Evolutionary conservation across 2,797 vertebrate species (phyloP), one percentile per base, ranked within the genome.

Genomic region (Luscinia luscinia): DNA sequence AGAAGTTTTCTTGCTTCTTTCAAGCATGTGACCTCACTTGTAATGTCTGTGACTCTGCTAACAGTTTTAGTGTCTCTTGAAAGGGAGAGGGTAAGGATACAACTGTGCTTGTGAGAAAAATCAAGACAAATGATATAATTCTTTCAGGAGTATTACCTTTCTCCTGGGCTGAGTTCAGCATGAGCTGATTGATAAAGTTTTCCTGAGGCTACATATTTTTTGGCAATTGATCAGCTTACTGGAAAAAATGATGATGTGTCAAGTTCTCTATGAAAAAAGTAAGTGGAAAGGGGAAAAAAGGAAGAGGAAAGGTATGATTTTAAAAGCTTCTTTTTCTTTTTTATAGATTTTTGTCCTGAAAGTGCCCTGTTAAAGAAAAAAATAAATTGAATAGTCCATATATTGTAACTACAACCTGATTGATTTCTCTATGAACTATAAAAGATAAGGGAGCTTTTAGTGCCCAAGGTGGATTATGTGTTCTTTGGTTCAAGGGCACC

Each of bases 351-450:
- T 89, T 5, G 4, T 66, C 15, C 19, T 73, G 24, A 24, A 66
- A 49, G 10, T 46, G 22, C 16, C 21, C 11, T 62, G 24, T 24
- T 74, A 45, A 88, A 81, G 12, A 40, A 70, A 58, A 64, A 69
- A 26, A 4, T 3, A 17, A 55, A 62, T 18, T 0, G 9, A 49
- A 28, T 72, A 30, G 17, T 73, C 17, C 51, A 0, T 41, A 13
- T 68, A 41, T 46, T 68, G 14, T 76, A 70, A 63, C 16, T 49
- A 74, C 24, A 74, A 32, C 5, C 9, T 59, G 49, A 62, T 52
- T 36, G 34, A 63, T 78, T 80, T 90, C 26, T 34, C 78, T 72
- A 23, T 72, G 27, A 84, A 57, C 30, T 58, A 15, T 17, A 45
- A 26, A 68, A 72, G 23, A 32, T 55, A n/a, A 68, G 27, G 76